phyloP scores from a whole-genome alignment of 2,888 invertebrate genomes.

The Isoperla grammatica region DNA sequence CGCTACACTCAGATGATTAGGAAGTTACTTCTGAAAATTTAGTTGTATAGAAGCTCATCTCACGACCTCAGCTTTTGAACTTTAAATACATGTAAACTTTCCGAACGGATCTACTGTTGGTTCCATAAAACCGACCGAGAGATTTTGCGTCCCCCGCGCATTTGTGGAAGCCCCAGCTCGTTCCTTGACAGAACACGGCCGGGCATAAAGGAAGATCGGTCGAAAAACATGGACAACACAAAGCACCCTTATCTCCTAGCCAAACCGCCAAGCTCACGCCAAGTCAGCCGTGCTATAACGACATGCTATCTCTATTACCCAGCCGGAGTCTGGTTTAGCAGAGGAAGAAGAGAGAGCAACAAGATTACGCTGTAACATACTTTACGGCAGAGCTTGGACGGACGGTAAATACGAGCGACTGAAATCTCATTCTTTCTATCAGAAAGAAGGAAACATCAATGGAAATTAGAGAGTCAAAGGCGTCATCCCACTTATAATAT shows the following conservation, averaged over 20 bases:
- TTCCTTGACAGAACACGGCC: background rate
- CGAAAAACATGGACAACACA: conserved; percentile 15
- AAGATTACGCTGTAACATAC: conserved; percentile 18
- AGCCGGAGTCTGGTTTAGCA: background rate
- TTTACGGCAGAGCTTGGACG: conserved; percentile 15
- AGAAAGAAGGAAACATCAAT: too few relatives aligned
- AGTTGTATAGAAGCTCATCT: background rate
- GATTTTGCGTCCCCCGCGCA: background rate
- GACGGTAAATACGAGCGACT: background rate
- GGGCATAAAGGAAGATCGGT: conserved; percentile 9
- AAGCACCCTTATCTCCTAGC: conserved; percentile 13
- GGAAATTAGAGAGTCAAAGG: too few relatives aligned
- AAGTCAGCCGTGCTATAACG: conserved; percentile 13
- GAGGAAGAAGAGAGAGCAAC: background rate
- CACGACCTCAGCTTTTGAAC: background rate
- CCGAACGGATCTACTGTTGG: conserved; percentile 5
- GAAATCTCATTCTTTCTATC: too few relatives aligned
- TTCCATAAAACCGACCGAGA: conserved; percentile 1
- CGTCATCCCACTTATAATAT: too few relatives aligned
- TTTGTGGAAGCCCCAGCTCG: conserved; percentile 4
- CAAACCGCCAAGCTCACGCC: conserved; percentile 12
- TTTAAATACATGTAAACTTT: conserved; percentile 1
- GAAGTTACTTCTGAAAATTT: conserved; percentile 7
- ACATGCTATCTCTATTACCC: background rate
- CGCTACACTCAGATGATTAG: background rate